Evolutionary conservation across 53 echinoderm and acorn worm genomes (phyloP).

Genomic region (Antedon mediterranea): DNA sequence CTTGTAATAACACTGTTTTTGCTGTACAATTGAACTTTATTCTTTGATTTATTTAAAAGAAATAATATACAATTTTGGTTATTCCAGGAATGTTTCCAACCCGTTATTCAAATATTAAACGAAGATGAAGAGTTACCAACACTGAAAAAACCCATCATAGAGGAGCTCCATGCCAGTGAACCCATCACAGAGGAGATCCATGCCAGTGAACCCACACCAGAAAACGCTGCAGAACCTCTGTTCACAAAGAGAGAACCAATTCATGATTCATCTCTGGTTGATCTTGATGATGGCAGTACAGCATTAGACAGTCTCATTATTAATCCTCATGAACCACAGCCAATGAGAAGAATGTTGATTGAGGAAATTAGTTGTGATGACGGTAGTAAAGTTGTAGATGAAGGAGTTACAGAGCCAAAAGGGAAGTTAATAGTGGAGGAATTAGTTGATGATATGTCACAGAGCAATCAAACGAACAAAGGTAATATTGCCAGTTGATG

Average conservation of each 20-base stretch:
- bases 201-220: neutral
- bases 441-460: neutral
- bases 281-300: neutral
- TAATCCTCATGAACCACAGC: neutral
- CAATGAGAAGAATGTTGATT: constrained; percentile 1
- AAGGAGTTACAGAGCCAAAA: neutral
- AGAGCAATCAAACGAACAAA: neutral
- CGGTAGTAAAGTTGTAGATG: neutral
- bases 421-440: neutral
- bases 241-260: neutral
- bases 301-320: neutral
- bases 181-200: neutral
- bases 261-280: neutral
- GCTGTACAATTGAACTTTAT: too few species aligned
- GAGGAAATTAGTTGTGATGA: neutral
- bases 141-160: constrained; percentile 1
- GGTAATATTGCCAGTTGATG: neutral
- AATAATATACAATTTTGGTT: too few species aligned
- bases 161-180: neutral
- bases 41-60: too few species aligned
- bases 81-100: neutral
- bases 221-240: neutral
- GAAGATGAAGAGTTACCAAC: neutral
- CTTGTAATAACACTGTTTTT: too few species aligned
- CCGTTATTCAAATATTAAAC: neutral